Percentiles rank a stretch among this genome's conserved stretches.
Conservation (phyloP, 2,888 invertebrate species). For the Ceraclea dissimilis region DNA sequence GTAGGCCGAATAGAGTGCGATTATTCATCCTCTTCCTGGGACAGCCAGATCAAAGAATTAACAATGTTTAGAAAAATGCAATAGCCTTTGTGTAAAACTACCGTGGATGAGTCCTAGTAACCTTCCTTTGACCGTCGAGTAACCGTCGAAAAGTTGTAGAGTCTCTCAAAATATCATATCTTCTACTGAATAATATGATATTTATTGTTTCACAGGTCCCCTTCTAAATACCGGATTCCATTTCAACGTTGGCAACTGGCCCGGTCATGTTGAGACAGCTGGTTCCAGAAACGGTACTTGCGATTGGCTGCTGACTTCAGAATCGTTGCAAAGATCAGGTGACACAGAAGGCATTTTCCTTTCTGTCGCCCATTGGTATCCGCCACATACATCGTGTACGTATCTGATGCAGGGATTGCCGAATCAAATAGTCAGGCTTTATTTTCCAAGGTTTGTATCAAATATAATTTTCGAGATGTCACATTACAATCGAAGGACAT, state of each 20-base stretch:
- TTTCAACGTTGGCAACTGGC: constrained; percentile 93
- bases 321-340: constrained; percentile 67
- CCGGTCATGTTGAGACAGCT: constrained; percentile 84
- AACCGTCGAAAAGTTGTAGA: no score
- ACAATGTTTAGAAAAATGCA: no score
- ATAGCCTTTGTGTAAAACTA: no score
- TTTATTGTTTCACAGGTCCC: constrained; percentile 53
- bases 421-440: constrained; percentile 81
- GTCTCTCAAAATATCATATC: no score
- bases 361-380: constrained; percentile 91
- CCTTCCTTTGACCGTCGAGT: no score
- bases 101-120: no score
- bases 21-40: no score
- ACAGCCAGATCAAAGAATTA: no score
- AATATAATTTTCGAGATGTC: no score
- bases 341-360: constrained; percentile 84
- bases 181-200: no score
- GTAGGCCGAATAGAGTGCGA: no score
- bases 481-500: no score
- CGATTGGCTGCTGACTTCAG: constrained; percentile 81
- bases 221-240: constrained; percentile 88
- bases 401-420: constrained; percentile 81
- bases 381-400: constrained; percentile 86
- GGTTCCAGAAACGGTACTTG: constrained; percentile 81
- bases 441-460: constrained; percentile 69